Evolutionary conservation across 2,888 invertebrate genomes (phyloP).

Genomic region (Metalampra italica): DNA sequence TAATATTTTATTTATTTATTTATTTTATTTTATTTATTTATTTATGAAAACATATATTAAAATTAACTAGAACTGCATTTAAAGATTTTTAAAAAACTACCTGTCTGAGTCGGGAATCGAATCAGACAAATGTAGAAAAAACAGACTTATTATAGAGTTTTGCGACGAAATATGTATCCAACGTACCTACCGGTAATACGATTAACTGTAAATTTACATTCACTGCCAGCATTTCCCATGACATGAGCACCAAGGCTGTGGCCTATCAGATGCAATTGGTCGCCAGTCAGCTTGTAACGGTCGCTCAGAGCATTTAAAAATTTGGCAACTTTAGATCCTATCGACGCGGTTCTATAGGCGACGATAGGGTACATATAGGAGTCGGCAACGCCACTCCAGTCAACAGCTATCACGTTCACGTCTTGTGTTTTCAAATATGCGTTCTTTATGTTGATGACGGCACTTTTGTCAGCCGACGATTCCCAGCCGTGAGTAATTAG

Average conservation of each 20-base stretch:
- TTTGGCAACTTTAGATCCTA: constrained; percentile 32
- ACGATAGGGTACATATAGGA: constrained; percentile 42
- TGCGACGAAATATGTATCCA: no score
- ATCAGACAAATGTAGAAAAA: no score
- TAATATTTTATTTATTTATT: no score
- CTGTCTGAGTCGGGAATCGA: no score
- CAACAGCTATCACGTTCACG: constrained; percentile 59
- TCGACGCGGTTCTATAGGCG: constrained; percentile 36
- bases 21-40: no score
- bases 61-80: no score
- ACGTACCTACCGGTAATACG: constrained; percentile 42
- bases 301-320: constrained; percentile 33
- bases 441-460: constrained; percentile 52
- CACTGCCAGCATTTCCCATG: constrained; percentile 45
- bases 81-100: no score
- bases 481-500: constrained; percentile 74
- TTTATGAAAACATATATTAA: no score
- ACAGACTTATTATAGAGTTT: no score
- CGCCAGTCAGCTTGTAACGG: constrained; percentile 31
- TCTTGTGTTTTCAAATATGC: constrained; percentile 53
- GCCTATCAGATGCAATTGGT: constrained; percentile 45
- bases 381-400: constrained; percentile 49
- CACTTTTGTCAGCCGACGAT: constrained; percentile 50
- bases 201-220: constrained; percentile 24
- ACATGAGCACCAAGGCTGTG: constrained; percentile 57